A percentile compares a stretch with the other conserved stretches of the same genome.
These are phyloP conservation scores for Pardosa pseudoannulata DNA, from an alignment of 2,888 invertebrate genomes.

Conservation along the genomic window DNA sequence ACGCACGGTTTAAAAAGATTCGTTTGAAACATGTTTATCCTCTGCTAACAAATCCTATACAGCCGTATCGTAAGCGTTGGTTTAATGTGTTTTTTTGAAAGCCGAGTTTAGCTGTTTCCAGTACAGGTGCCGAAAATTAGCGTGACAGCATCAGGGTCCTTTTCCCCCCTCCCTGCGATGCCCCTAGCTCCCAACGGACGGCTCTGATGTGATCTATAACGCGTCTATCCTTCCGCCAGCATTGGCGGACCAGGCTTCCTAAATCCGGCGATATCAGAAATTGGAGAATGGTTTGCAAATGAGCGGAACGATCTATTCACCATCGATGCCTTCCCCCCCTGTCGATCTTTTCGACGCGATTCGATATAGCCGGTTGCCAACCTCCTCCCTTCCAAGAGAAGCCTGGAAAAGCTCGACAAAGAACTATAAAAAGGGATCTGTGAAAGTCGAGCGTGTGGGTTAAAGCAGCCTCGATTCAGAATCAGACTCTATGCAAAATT, in stretches of 20 bases:
- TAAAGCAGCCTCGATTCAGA: constrained; percentile 57
- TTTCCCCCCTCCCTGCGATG: constrained; percentile 37
- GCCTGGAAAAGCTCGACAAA: constrained; percentile 60
- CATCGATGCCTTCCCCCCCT: constrained; percentile 40
- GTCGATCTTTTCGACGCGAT: constrained; percentile 50
- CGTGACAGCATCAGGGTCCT: constrained; percentile 57
- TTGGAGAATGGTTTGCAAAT: constrained; percentile 57
- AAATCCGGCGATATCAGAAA: constrained; percentile 63
- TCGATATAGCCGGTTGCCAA: too few relatives aligned
- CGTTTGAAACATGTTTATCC: constrained; percentile 62
- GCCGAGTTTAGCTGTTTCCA: constrained; percentile 5
- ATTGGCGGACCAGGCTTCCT: constrained; percentile 42
- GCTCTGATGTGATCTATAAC: constrained; percentile 54
- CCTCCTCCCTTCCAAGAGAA: constrained; percentile 33
- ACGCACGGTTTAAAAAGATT: constrained; percentile 22
- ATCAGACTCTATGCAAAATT: constrained; percentile 68
- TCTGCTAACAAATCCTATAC: constrained; percentile 56
- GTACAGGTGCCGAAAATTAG: constrained; percentile 66
- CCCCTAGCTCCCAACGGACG: constrained; percentile 57
- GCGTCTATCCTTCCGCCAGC: constrained; percentile 53
- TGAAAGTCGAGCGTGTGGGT: constrained; percentile 61
- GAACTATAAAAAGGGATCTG: constrained; percentile 62
- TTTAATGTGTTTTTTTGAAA: constrained; percentile 65
- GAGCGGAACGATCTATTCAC: constrained; percentile 62
- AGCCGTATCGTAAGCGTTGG: constrained; percentile 50